Conservation (phyloP, 1,140 invertebrate genomes). For the Pararge aegeria region DNA sequence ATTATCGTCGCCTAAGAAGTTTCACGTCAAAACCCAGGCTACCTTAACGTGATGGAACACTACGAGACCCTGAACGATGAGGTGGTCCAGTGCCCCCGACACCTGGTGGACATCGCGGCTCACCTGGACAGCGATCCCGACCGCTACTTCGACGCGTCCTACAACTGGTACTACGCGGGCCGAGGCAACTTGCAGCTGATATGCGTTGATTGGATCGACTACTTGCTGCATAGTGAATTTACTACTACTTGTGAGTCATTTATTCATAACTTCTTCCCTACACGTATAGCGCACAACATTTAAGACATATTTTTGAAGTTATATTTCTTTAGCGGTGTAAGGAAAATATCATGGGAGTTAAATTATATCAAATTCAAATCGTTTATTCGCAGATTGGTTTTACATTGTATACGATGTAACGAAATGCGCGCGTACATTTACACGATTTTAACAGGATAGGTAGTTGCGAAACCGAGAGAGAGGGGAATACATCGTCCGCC, state of each 20-base stretch:
- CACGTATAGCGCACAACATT: too few species aligned
- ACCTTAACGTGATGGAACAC: conserved; percentile 30
- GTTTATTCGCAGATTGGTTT: too few species aligned
- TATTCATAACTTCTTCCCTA: not conserved
- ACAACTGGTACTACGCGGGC: conserved; percentile 72
- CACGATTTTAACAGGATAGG: too few species aligned
- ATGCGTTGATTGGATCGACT: conserved; percentile 45
- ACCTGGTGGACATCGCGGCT: conserved; percentile 54
- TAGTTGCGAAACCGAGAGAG: too few species aligned
- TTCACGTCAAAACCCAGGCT: conserved; percentile 9
- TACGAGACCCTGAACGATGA: conserved; percentile 55
- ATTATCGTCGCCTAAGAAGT: not conserved
- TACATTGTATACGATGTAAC: too few species aligned
- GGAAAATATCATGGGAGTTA: too few species aligned
- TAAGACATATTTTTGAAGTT: too few species aligned
- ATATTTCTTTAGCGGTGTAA: too few species aligned
- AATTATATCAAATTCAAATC: too few species aligned
- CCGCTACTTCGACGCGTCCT: conserved; percentile 49
- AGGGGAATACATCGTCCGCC: too few species aligned
- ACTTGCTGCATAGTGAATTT: conserved; percentile 60
- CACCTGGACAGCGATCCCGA: conserved; percentile 58
- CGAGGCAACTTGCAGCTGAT: conserved; percentile 56
- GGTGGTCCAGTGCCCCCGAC: conserved; percentile 54
- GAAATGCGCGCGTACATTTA: too few species aligned
- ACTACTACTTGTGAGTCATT: conserved; percentile 54